Base-by-base conservation (phyloP, 2,888 invertebrate species). In the Ctena decussata region DNA sequence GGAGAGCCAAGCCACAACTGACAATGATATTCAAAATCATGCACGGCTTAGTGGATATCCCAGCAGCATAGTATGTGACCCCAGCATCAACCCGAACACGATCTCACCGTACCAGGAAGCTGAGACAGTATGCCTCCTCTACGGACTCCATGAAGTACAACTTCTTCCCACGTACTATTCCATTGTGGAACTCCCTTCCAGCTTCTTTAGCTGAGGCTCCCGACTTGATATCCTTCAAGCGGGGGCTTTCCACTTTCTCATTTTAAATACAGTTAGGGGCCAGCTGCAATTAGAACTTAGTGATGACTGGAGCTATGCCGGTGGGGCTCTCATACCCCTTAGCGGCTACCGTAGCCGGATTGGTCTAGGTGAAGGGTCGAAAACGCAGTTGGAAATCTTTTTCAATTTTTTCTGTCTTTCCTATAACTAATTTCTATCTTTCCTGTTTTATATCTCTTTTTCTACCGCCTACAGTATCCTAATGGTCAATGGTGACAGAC, bases 161-260 rank as follows among this genome's bases (percentile, higher is more conserved):
- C 53, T 53, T 53, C 21, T 53, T 53, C 21, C 53, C 53, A 15
- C n/a, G 8, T 15, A 53, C 53, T 15, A 53, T 15, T 53, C 8
- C 53, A 11, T 5, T 21, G 21, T 53, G 53, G 12, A 53, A 53
- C 21, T 53, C 53, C 5, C 21, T 53, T 8, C 53, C 53, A 53
- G 53, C 53, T 53, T 15, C n/a, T 5, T 3, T 53, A 53, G 53
- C 53, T 53, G 53, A 53, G 8, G 53, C 53, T 53, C 53, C 53
- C n/a, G 53, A 53, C 53, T 53, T 53, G 53, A n/a, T 53, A 53
- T 53, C 53, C 53, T 53, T 53, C 53, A 53, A 53, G n/a, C 53
- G n/a, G 21, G 53, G 21, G 53, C 53, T 53, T 53, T 53, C 53
- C 21, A 53, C 8, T 8, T 53, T 21, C 21, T 53, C 53, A 53